Evolutionary conservation across 2,888 invertebrate species (phyloP).

Genomic region (Erebia palarica): DNA sequence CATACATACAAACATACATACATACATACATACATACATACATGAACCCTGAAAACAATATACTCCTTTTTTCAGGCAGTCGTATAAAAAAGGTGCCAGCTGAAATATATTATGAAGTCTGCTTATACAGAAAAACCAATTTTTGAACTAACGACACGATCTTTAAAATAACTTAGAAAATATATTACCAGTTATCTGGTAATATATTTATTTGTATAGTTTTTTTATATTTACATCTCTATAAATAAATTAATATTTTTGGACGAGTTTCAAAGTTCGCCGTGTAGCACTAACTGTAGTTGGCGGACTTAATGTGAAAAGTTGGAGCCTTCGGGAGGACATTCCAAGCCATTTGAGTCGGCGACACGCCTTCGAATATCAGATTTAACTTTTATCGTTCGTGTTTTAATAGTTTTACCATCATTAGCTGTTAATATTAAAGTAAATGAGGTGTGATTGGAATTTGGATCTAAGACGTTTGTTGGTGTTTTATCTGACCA

Average conservation of each 20-base stretch:
- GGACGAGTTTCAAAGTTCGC: constrained; percentile 11
- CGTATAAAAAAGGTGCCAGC: too few species aligned
- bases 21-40: too few species aligned
- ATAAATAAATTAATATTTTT: constrained; percentile 9
- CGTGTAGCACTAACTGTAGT: constrained; percentile 32
- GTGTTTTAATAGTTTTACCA: constrained; percentile 15
- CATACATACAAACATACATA: too few species aligned
- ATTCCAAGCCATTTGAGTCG: constrained; percentile 37
- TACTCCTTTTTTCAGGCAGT: too few species aligned
- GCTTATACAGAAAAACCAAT: too few species aligned
- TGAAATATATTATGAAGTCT: too few species aligned
- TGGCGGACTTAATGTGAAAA: constrained; percentile 38
- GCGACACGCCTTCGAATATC: constrained; percentile 30
- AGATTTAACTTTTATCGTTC: constrained; percentile 26
- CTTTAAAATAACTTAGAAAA: too few species aligned
- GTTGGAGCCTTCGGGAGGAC: constrained; percentile 21
- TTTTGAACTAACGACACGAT: too few species aligned
- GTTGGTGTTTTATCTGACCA: neutral
- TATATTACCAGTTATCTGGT: too few species aligned
- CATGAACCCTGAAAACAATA: too few species aligned
- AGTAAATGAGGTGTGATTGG: neutral
- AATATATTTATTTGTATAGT: too few species aligned
- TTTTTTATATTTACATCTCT: neutral
- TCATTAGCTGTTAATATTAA: constrained; percentile 1
- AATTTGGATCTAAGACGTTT: neutral